These are phyloP conservation scores for Eupristina koningsbergeri DNA, from an alignment of 1,140 invertebrate genomes.

Conservation along the genomic window DNA sequence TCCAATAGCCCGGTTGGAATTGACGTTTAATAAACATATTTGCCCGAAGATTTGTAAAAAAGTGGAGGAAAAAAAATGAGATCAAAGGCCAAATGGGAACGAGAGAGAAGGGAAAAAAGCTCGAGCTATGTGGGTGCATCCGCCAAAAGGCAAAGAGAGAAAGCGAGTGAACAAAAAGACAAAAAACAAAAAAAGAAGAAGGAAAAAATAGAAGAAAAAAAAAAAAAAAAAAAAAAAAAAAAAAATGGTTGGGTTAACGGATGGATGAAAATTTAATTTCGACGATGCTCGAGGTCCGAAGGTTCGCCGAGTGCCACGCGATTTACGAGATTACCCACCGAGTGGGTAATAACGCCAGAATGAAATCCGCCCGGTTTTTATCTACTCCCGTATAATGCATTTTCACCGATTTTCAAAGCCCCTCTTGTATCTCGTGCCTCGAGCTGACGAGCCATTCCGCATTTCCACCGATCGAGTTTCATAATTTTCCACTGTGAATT, in stretches of 20 bases:
- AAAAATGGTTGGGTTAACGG: slow-evolving; percentile 30
- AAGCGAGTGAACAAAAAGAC: slow-evolving; percentile 34
- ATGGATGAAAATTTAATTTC: slow-evolving; percentile 64
- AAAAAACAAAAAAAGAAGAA: no score
- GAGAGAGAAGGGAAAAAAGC: neutral
- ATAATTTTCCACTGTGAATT: neutral
- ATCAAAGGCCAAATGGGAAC: neutral
- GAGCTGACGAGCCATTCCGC: no score
- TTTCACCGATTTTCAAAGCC: slow-evolving; percentile 28
- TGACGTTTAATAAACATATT: slow-evolving; percentile 24
- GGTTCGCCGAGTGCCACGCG: slow-evolving; percentile 41
- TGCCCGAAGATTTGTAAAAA: neutral
- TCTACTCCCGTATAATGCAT: slow-evolving; percentile 31
- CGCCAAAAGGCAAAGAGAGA: neutral
- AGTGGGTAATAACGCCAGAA: slow-evolving; percentile 56
- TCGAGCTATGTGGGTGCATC: neutral
- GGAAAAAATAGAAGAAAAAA: slow-evolving; percentile 11
- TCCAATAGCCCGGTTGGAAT: no score
- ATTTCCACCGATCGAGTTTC: slow-evolving; percentile 17
- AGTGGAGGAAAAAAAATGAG: neutral
- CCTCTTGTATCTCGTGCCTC: slow-evolving; percentile 1
- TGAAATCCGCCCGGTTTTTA: slow-evolving; percentile 48
- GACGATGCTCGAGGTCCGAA: slow-evolving; percentile 51
- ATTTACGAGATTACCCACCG: slow-evolving; percentile 59
- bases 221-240: slow-evolving; percentile 34